Percentiles rank a stretch among this genome's conserved stretches.
phyloP scores from a whole-genome alignment of 2,113 vertebrate species.

The Aepyceros melampus region DNA sequence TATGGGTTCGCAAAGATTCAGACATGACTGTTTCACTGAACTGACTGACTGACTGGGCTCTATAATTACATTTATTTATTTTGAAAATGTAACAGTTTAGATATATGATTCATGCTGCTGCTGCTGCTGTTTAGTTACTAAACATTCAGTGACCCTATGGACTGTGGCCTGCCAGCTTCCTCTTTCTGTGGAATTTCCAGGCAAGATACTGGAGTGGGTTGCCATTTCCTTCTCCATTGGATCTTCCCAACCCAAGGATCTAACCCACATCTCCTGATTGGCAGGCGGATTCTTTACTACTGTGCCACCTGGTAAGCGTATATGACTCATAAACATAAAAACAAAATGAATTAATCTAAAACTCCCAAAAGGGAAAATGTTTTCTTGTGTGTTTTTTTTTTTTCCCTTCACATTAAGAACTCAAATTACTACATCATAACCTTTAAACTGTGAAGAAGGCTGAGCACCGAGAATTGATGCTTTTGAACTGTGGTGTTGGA shows the following conservation, averaged over 20 bases:
- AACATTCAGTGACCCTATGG: not conserved
- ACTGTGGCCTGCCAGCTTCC: not conserved
- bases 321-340: not conserved
- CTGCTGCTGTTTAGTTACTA: not conserved
- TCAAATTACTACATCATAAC: not conserved
- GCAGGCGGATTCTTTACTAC: not conserved
- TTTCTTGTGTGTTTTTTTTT: not conserved
- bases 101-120: not conserved
- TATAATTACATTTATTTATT: not conserved
- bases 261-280: not conserved
- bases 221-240: not conserved
- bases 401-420: not conserved
- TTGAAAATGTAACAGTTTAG: not conserved
- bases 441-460: no score
- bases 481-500: no score
- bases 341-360: not conserved
- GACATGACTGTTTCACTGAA: not conserved
- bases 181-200: not conserved
- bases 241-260: not conserved
- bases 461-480: no score
- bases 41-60: not conserved
- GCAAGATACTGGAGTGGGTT: not conserved
- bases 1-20: not conserved
- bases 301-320: not conserved
- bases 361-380: not conserved